Base-by-base conservation (phyloP, 1,140 invertebrate genomes). In the Heterodera schachtii region DNA sequence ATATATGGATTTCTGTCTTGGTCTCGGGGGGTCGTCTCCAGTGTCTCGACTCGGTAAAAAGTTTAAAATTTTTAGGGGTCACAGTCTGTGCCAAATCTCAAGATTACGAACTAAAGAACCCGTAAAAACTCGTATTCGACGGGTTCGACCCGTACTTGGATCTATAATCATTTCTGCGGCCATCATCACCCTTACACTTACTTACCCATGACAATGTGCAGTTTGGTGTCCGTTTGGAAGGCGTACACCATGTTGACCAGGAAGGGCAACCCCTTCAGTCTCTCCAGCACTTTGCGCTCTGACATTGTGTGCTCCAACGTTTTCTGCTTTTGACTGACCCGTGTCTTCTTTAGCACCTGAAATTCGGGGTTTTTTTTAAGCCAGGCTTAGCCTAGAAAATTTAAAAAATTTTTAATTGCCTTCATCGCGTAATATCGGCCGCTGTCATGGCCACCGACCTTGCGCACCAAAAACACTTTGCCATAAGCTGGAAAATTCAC, bases 351-450 rank as follows among this genome's bases (percentile, higher is more conserved):
- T 94, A 97, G 91, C 64, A 97, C 94, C 60, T 71, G 31, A 41
- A 71, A 46, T 9, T 71, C 16, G 7, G n/a, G 0, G 21, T 71
- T 43, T 71, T 46, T 71, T 6, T 9, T 9, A 16, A 16, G 11
- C 4, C 19, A 60, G 16, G 9, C 57, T 11, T 60, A 19, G 31
- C 69, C 69, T 41, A 31, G 21, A 43, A 19, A 46, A 11, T 11
- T 41, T 31, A 7, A 31, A 31, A 31, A 31, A 0, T 31, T 31
- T 31, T 31, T 31, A 31, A 43, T 31, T 31, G 31, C 69, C 90
- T 97, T 97, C 95, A 97, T 96, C 11, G 95, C 95, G 91, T 96
- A 97, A 19, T 96, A 91, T 80, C 94, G 93, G 1, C 94, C 94
- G 83, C 93, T 92, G 91, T 97, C 95, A 8, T 92, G 91, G 7